phyloP scores from a whole-genome alignment of 1,140 invertebrate genomes.

The Doryteuthis pealeii region DNA sequence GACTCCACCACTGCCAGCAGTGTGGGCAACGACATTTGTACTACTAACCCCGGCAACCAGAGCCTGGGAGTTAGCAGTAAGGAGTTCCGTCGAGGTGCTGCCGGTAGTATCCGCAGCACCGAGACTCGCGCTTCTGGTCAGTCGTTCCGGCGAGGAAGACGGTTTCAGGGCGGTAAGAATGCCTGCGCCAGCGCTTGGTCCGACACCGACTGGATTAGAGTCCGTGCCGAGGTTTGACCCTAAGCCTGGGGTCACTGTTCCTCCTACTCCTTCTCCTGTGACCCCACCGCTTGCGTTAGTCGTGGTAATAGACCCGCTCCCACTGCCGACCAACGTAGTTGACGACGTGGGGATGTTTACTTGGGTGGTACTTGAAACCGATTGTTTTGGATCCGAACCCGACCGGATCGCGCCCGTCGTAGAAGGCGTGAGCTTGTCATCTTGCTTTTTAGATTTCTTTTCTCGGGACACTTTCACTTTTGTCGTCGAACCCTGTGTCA shows the following conservation, averaged over 20 bases:
- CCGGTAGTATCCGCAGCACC: constrained; percentile 4
- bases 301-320: neutral
- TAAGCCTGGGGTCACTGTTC: neutral
- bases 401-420: neutral
- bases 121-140: neutral
- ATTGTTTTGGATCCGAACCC: neutral
- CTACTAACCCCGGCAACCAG: too few species aligned
- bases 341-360: neutral
- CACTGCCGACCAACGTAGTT: neutral
- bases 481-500: neutral
- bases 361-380: neutral
- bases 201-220: neutral
- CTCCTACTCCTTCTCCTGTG: constrained; percentile 11
- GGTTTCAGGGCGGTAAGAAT: too few species aligned
- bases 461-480: neutral
- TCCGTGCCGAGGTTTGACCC: neutral
- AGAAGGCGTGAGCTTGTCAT: neutral
- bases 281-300: neutral
- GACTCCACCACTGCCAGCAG: too few species aligned
- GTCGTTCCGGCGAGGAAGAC: too few species aligned
- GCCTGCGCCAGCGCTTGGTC: neutral
- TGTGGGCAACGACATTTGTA: too few species aligned
- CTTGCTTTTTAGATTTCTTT: neutral
- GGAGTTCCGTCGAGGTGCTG: constrained; percentile 6
- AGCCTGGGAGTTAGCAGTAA: too few species aligned